Percentiles rank a stretch among this genome's conserved stretches.
Evolutionary conservation across 2,888 invertebrate species (phyloP).

Genomic region (Melikaiella ostensackeni): DNA sequence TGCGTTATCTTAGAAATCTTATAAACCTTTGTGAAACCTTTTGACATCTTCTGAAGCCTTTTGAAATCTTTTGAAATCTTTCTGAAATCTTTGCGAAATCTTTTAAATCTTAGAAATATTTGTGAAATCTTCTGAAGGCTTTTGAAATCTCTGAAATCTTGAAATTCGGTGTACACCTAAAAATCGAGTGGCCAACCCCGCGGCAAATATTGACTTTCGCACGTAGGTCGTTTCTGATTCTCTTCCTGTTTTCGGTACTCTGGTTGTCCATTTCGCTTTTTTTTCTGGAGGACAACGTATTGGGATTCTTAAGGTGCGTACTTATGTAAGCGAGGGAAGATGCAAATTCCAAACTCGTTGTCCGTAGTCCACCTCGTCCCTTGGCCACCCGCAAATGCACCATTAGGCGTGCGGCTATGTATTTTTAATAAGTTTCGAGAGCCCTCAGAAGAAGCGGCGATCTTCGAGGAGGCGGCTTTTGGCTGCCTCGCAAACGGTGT

Average conservation of each 20-base stretch:
- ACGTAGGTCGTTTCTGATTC: background rate
- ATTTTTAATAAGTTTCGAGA: conserved; percentile 73
- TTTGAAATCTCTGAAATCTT: too few relatives aligned
- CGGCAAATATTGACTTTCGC: background rate
- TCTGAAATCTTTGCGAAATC: too few relatives aligned
- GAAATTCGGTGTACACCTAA: too few relatives aligned
- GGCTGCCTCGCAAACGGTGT: conserved; percentile 68
- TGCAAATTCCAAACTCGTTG: conserved; percentile 59
- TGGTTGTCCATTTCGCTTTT: background rate
- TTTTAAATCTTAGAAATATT: too few relatives aligned
- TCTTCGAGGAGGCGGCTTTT: conserved; percentile 67
- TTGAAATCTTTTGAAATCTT: background rate
- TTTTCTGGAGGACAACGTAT: conserved; percentile 3
- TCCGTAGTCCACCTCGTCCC: conserved; percentile 53
- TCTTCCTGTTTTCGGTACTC: conserved; percentile 2
- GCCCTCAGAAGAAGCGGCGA: conserved; percentile 62
- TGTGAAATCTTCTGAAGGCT: too few relatives aligned
- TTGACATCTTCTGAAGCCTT: too few relatives aligned
- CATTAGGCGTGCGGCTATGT: conserved; percentile 69
- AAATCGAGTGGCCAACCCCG: too few relatives aligned
- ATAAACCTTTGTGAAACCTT: too few relatives aligned
- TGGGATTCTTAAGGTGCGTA: conserved; percentile 30
- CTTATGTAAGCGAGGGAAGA: conserved; percentile 44
- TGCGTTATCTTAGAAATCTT: too few relatives aligned
- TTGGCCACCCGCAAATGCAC: conserved; percentile 63